Base-by-base conservation (phyloP, 2,797 vertebrate genomes). In the Pipistrellus nathusii region DNA sequence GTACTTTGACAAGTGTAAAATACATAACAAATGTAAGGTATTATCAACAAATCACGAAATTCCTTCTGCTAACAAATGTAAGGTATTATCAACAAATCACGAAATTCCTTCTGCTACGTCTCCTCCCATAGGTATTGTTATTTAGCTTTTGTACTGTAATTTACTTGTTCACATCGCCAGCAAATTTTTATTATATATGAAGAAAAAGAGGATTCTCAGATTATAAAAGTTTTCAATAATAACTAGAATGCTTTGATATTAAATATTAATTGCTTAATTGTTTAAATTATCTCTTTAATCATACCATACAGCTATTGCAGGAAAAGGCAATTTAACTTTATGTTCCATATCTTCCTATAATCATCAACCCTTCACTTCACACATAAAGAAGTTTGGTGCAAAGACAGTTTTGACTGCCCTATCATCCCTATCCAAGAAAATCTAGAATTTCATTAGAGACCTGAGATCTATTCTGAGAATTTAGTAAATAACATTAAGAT, bases 251-350 rank as follows among this genome's bases (percentile, higher is more conserved):
- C 73, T 68, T 59, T 27, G 20, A 5, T 25, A 91, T 62, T 59
- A 55, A 83, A 68, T 53, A 57, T 76, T 68, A 88, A 46, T 44
- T 78, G 18, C 30, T 81, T 64, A 23, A 66, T 66, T 71, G 48
- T 72, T 44, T 83, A 21, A 51, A 53, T 41, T 21, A 83, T 78
- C 35, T 88, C n/a, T 48, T 94, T 44, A 90, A 62, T 90, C 53
- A 81, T 23, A 35, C 14, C 44, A 68, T 30, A 68, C 0, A 69
- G 48, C 27, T 25, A 90, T 30, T 82, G 1, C 30, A 51, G 15
- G 20, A 51, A 78, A 93, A 51, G 15, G 77, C 66, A 27, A 68
- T 44, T 55, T 80, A 91, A 53, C 20, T 90, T 92, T 32, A n/a
- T 13, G 64, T 64, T 69, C 14, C 6, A 4, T 72, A 41, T 57